Percentiles rank a stretch among this genome's conserved stretches.
These are phyloP conservation scores for Bimastos eiseni DNA, from an alignment of 2,888 invertebrate species.

Conservation along the genomic window DNA sequence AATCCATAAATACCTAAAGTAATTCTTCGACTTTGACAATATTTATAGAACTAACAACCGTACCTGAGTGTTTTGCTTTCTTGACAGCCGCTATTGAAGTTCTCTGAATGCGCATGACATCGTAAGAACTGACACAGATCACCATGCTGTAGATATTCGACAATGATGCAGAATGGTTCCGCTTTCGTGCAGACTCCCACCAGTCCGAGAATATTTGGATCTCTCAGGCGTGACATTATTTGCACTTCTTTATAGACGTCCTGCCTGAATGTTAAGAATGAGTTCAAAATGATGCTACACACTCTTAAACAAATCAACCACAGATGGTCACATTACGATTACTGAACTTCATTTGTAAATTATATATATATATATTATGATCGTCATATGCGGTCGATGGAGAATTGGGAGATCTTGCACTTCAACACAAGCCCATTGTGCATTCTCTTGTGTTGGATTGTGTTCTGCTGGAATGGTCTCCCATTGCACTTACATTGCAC, in stretches of 20 bases:
- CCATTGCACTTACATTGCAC: too few relatives aligned
- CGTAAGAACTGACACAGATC: conserved; percentile 80
- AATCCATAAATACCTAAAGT: too few relatives aligned
- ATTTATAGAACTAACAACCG: not conserved
- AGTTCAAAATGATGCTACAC: too few relatives aligned
- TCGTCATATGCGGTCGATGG: not conserved
- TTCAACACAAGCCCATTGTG: too few relatives aligned
- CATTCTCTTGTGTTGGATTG: too few relatives aligned
- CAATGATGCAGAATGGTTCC: conserved; percentile 84
- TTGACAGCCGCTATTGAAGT: conserved; percentile 48
- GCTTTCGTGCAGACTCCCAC: conserved; percentile 78
- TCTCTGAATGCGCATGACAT: conserved; percentile 65
- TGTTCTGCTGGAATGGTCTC: too few relatives aligned
- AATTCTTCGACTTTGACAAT: not conserved
- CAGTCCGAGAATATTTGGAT: conserved; percentile 80
- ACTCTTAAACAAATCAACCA: too few relatives aligned
- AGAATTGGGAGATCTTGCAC: not conserved
- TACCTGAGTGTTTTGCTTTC: not conserved
- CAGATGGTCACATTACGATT: not conserved
- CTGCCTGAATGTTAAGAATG: conserved; percentile 67
- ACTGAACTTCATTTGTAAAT: not conserved
- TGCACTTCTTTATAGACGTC: conserved; percentile 86
- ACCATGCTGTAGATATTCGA: conserved; percentile 84
- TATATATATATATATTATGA: too few relatives aligned
- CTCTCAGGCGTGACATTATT: conserved; percentile 80